phyloP scores from a whole-genome alignment of 2,888 invertebrate species.

The Conomelus anceps region DNA sequence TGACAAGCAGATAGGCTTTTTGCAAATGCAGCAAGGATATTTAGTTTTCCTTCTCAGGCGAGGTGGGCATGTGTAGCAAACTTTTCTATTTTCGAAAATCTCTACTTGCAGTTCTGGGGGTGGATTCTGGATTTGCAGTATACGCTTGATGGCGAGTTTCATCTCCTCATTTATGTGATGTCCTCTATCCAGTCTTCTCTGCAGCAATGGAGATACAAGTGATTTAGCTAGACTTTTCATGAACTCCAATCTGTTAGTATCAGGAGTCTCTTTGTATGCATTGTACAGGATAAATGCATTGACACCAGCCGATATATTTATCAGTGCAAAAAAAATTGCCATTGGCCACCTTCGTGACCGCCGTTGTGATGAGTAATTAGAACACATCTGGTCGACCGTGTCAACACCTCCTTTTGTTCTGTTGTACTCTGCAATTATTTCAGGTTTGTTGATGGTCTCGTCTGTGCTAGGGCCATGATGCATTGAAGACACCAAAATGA shows the following conservation, averaged over 20 bases:
- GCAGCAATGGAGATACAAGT: no score
- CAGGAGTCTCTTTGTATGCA: not conserved
- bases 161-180: not conserved
- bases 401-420: conserved; percentile 4
- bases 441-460: not conserved
- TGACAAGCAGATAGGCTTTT: no score
- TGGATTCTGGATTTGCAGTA: not conserved
- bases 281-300: conserved; percentile 1
- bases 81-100: conserved; percentile 1
- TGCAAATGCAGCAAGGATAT: conserved; percentile 15
- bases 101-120: not conserved
- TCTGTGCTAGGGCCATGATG: not conserved
- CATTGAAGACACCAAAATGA: no score
- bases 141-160: no score
- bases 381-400: conserved; percentile 7
- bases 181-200: not conserved
- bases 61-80: conserved; percentile 6
- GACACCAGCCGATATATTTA: not conserved
- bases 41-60: conserved; percentile 1
- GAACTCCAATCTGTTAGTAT: no score
- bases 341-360: conserved; percentile 4
- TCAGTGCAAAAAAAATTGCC: conserved; percentile 1
- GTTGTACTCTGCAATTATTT: conserved; percentile 4
- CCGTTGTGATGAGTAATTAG: no score
- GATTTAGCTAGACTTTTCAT: no score